Evolutionary conservation across 2,888 invertebrate genomes (phyloP).

Genomic region (Enoplolaimus lenunculus): DNA sequence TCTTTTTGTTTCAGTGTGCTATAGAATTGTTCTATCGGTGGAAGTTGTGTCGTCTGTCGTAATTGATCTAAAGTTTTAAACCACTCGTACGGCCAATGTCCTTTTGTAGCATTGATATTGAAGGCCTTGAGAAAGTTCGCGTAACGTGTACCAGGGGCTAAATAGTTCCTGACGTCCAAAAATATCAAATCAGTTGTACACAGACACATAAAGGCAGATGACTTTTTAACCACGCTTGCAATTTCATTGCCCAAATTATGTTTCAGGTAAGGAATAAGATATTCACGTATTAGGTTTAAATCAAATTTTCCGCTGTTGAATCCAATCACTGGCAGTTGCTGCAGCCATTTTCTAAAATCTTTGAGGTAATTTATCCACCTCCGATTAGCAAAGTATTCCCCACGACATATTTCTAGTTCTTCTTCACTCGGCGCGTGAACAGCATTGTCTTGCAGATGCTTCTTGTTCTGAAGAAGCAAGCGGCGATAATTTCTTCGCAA

Average conservation of each 20-base stretch:
- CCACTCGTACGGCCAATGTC: neutral
- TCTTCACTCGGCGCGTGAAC: no score
- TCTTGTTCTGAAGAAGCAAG: no score
- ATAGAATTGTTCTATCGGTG: no score
- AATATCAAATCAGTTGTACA: neutral
- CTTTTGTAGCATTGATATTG: neutral
- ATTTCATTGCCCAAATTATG: no score
- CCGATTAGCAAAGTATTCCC: no score
- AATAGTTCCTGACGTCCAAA: neutral
- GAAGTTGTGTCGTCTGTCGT: neutral
- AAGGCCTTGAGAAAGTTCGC: neutral
- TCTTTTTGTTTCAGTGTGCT: neutral
- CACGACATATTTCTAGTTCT: no score
- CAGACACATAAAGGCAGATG: neutral
- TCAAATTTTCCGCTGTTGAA: slow-evolving; percentile 17
- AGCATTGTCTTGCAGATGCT: neutral
- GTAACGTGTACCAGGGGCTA: neutral
- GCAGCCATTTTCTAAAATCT: neutral
- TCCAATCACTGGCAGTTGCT: neutral
- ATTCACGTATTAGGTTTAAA: neutral
- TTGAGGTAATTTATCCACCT: no score
- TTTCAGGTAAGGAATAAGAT: neutral
- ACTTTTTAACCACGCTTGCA: neutral
- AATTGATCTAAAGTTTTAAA: slow-evolving; percentile 6
- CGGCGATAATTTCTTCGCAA: no score